phyloP scores from a whole-genome alignment of 2,888 invertebrate species.

The Halictus quadricinctus region DNA sequence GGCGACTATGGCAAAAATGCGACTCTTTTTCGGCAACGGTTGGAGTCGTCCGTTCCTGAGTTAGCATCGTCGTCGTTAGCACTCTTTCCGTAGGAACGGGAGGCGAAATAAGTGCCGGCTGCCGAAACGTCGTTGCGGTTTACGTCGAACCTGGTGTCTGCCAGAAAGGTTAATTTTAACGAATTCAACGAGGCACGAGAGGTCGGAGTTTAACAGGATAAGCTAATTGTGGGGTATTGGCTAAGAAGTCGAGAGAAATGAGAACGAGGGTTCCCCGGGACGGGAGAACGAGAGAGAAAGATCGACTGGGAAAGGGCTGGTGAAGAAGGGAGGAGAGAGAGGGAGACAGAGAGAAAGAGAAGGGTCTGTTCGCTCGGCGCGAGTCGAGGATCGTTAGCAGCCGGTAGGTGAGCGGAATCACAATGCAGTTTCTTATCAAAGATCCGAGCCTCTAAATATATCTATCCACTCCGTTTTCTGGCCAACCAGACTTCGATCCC shows the following conservation, averaged over 20 bases:
- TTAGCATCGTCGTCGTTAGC: constrained; percentile 61
- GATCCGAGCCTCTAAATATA: constrained; percentile 58
- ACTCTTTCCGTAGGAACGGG: constrained; percentile 57
- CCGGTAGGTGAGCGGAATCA: constrained; percentile 80
- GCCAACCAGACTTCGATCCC: constrained; percentile 70
- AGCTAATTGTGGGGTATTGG: constrained; percentile 83
- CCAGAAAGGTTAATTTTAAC: constrained; percentile 79
- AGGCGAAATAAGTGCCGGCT: constrained; percentile 63
- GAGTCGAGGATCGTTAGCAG: constrained; percentile 81
- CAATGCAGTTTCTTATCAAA: constrained; percentile 80
- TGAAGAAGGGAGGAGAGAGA: constrained; percentile 23
- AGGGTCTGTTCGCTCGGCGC: constrained; percentile 65
- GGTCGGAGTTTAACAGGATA: constrained; percentile 81
- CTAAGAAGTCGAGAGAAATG: constrained; percentile 79
- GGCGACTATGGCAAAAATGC: not conserved
- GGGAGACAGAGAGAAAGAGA: constrained; percentile 41
- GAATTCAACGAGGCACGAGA: constrained; percentile 79
- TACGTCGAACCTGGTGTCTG: constrained; percentile 69
- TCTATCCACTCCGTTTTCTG: constrained; percentile 71
- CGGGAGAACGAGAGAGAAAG: constrained; percentile 59
- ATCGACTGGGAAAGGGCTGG: not conserved
- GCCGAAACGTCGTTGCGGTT: constrained; percentile 73
- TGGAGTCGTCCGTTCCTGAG: constrained; percentile 33
- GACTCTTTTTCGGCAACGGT: not conserved
- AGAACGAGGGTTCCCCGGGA: constrained; percentile 58